A percentile compares a stretch with the other conserved stretches of the same genome.
Conservation (phyloP, 2,888 invertebrate species). For the Trachelus tabidus region DNA sequence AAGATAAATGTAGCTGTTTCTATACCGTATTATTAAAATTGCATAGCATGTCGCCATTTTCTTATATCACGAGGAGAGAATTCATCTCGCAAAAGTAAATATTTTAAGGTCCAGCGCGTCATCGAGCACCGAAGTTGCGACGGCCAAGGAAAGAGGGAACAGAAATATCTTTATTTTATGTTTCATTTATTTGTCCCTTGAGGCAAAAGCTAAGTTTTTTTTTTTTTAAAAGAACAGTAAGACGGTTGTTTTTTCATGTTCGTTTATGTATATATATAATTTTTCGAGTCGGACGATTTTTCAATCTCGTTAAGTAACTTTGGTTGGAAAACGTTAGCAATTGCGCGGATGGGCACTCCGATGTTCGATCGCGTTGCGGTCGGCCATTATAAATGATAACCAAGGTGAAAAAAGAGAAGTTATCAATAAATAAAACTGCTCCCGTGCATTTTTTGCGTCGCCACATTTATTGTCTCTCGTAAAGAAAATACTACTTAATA, state of each 20-base stretch:
- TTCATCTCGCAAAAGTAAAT: constrained; percentile 19
- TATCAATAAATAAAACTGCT: constrained; percentile 32
- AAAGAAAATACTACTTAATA: neutral
- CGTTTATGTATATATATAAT: neutral
- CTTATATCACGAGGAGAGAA: constrained; percentile 32
- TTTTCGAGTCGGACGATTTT: neutral
- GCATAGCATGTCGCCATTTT: constrained; percentile 31
- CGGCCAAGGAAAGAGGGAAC: neutral
- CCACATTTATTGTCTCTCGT: constrained; percentile 21
- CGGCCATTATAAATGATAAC: constrained; percentile 18
- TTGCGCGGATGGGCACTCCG: neutral
- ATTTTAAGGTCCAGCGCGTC: constrained; percentile 3
- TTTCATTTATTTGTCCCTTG: neutral
- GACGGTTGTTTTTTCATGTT: neutral
- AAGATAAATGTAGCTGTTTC: constrained; percentile 33
- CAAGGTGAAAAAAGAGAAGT: neutral
- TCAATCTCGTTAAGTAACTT: neutral
- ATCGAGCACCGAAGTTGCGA: neutral
- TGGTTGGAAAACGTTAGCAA: neutral
- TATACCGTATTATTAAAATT: constrained; percentile 28
- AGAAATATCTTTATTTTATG: neutral
- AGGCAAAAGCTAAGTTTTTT: too few relatives aligned
- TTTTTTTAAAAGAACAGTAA: neutral
- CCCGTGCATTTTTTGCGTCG: constrained; percentile 33
- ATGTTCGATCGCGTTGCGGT: constrained; percentile 18